Evolutionary conservation across 2,888 invertebrate species (phyloP).

Genomic region (Macrophya annulata): DNA sequence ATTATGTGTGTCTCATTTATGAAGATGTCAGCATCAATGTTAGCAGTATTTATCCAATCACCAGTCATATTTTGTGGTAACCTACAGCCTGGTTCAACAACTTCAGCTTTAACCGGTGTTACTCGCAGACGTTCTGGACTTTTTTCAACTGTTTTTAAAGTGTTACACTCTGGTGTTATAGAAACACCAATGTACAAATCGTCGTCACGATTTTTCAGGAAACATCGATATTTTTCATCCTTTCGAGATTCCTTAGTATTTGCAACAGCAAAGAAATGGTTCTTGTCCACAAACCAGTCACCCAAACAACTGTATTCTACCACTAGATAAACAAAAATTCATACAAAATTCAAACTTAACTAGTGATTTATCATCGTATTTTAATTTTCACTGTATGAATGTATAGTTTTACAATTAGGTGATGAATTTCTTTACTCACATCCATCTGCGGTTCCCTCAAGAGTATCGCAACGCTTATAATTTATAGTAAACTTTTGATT

Average conservation of each 20-base stretch:
- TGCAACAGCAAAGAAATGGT: constrained; percentile 98
- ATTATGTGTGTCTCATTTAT: constrained; percentile 98
- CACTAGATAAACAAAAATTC: constrained; percentile 79
- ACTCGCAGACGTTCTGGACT: constrained; percentile 94
- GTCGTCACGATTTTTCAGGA: constrained; percentile 96
- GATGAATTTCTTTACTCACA: constrained; percentile 76
- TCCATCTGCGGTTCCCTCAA: constrained; percentile 95
- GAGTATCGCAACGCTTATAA: constrained; percentile 93
- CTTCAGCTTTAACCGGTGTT: constrained; percentile 94
- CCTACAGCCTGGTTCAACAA: constrained; percentile 94
- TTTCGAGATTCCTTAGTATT: constrained; percentile 97
- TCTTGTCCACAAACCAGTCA: constrained; percentile 97
- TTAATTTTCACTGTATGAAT: background rate
- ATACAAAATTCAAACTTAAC: constrained; percentile 33
- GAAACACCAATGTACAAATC: constrained; percentile 95
- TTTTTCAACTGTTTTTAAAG: constrained; percentile 95
- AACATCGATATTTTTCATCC: constrained; percentile 97
- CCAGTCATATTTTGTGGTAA: constrained; percentile 97
- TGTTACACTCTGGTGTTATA: constrained; percentile 96
- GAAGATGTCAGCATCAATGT: constrained; percentile 95
- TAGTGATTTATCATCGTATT: constrained; percentile 52
- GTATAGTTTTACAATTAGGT: background rate
- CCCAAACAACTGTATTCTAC: constrained; percentile 96
- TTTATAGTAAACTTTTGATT: constrained; percentile 98
- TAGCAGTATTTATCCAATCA: constrained; percentile 98